Percentiles rank a stretch among this genome's conserved stretches.
Evolutionary conservation across 2,797 vertebrate genomes (phyloP).

Genomic region (Lepus oiostolus): DNA sequence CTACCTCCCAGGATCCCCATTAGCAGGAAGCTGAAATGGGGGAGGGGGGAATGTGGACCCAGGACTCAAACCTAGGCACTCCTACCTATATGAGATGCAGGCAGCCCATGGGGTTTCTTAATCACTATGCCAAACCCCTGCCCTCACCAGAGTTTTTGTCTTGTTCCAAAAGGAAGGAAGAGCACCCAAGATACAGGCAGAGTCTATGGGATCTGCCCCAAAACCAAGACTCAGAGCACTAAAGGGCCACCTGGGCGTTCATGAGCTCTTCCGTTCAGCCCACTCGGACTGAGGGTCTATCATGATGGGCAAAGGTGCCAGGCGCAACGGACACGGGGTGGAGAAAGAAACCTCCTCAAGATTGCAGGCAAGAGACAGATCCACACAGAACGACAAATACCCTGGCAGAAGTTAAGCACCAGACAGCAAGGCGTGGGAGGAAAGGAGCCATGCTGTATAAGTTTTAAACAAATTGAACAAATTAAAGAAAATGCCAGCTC

Average conservation of each 20-base stretch:
- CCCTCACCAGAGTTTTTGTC: not conserved
- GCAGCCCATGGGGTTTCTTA: too few relatives aligned
- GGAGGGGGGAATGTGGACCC: too few relatives aligned
- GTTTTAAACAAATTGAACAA: not conserved
- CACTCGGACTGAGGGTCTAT: not conserved
- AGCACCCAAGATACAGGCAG: not conserved
- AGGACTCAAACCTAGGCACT: too few relatives aligned
- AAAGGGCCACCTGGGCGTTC: not conserved
- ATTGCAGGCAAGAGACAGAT: not conserved
- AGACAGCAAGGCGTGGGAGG: not conserved
- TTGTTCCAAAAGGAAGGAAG: not conserved
- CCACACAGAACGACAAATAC: not conserved
- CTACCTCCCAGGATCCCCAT: too few relatives aligned
- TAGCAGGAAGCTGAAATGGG: too few relatives aligned
- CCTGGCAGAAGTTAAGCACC: not conserved
- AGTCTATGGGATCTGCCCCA: not conserved
- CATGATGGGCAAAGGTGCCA: not conserved
- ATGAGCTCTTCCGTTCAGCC: too few relatives aligned
- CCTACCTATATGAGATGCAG: too few relatives aligned
- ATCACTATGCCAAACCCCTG: too few relatives aligned
- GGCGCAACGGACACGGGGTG: not conserved
- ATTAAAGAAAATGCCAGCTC: not conserved
- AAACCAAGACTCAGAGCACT: not conserved
- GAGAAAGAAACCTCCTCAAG: not conserved
- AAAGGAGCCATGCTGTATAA: not conserved